Evolutionary conservation across 1,140 invertebrate species (phyloP), one percentile per base, ranked within the genome.

Genomic region (Eciton burchellii): DNA sequence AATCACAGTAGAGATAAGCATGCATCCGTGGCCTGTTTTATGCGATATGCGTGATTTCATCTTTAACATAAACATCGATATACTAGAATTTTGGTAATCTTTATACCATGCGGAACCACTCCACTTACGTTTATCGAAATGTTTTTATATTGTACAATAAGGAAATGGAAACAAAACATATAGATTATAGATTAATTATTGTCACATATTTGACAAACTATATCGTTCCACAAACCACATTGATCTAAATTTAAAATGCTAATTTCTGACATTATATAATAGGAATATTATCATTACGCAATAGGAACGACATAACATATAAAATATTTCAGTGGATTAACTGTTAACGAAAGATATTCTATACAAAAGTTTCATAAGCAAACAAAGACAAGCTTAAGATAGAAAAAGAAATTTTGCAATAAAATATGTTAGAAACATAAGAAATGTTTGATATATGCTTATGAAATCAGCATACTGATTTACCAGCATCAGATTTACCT

Each of bases 1-100:
- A 85, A 68, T 70, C 52, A 62, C 47, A 66, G 72, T 71, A 86
- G 49, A 24, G 71, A 83, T 82, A 86, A 86, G 85, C 57, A 86
- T 72, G 74, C 83, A 65, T 85, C 63, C 60, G 74, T 56, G 68
- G 73, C 66, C 72, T 84, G 43, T 77, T 71, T 77, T 62, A 72
- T 70, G 49, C 43, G 41, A 52, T 66, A 63, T 41, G 70, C n/a
- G 45, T 35, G 35, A 79, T 41, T 79, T 79, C 24, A 29, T 57
- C 24, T 35, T 35, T 56, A 68, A 82, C 47, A n/a, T 60, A 73
- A 68, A 29, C 41, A 52, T 81, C 41, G 49, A 16, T 45, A 68
- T 45, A 56, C 29, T 79, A 79, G 35, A 41, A 35, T 35, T 35
- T 35, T 35, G 35, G 35, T 35, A 35, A 35, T 35, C 63, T 70